Evolutionary conservation across 2,797 vertebrate species (phyloP).

Genomic region (Enteromius viviparus): DNA sequence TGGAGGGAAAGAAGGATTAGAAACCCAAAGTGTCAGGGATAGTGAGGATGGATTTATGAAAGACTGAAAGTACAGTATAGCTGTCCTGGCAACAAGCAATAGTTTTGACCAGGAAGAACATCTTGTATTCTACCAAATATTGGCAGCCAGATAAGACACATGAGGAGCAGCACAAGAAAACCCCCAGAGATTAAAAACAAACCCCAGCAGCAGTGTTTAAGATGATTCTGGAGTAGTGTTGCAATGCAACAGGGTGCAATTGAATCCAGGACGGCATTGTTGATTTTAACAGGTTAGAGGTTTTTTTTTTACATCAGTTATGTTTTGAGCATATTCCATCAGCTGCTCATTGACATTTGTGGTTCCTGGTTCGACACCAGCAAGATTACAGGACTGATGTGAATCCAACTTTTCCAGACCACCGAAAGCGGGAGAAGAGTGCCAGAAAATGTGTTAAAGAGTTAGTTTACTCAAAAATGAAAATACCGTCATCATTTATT

Average conservation of each 20-base stretch:
- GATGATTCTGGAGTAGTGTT: constrained; percentile 20
- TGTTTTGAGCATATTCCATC: neutral
- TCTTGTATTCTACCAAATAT: constrained; percentile 9
- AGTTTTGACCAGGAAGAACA: neutral
- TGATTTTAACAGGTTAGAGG: neutral
- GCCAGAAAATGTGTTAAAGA: neutral
- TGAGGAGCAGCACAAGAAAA: neutral
- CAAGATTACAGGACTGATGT: neutral
- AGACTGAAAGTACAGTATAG: constrained; percentile 5
- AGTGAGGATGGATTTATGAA: neutral
- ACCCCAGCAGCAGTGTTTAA: neutral
- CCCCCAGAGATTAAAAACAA: constrained; percentile 12
- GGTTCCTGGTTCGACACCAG: neutral
- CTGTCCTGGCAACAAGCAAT: neutral
- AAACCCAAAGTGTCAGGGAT: neutral
- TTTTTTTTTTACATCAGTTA: neutral
- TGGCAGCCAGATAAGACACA: neutral
- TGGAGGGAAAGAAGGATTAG: constrained; percentile 4
- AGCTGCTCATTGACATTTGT: neutral
- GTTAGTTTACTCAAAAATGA: neutral
- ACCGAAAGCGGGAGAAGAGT: neutral
- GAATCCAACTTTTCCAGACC: neutral
- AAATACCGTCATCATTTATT: neutral
- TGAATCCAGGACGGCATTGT: neutral
- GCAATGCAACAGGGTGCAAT: neutral